Evolutionary conservation across 2,797 vertebrate species (phyloP).

Genomic region (Lithobates pipiens): DNA sequence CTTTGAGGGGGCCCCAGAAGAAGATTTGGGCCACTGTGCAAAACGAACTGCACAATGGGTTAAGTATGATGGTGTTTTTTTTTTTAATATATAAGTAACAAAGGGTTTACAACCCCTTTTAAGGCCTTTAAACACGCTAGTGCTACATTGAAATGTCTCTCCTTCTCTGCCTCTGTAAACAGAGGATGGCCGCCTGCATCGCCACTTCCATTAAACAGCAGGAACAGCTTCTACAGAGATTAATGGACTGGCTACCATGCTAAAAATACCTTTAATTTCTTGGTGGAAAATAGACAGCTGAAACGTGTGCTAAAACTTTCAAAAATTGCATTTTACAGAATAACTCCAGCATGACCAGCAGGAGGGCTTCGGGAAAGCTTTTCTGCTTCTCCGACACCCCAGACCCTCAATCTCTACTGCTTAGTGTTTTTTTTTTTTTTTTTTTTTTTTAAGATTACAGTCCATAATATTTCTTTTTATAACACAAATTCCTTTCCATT

Average conservation of each 20-base stretch:
- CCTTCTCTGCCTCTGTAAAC: background rate
- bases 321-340: background rate
- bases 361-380: background rate
- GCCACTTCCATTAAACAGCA: slow-evolving; percentile 10
- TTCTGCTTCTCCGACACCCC: background rate
- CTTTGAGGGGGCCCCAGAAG: too few relatives aligned
- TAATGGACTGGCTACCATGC: slow-evolving; percentile 12
- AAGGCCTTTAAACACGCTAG: too few relatives aligned
- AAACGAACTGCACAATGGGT: too few relatives aligned
- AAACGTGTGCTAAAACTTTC: background rate
- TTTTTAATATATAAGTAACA: too few relatives aligned
- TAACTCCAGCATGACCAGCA: background rate
- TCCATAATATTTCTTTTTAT: background rate
- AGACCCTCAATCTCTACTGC: background rate
- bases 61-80: too few relatives aligned
- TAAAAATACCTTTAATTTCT: slow-evolving; percentile 19
- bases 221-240: background rate
- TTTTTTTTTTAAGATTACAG: background rate
- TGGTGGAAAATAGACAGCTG: background rate
- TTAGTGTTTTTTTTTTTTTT: background rate
- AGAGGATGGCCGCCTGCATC: background rate
- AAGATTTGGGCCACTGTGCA: too few relatives aligned
- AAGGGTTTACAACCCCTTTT: too few relatives aligned
- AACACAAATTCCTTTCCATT: too few relatives aligned
- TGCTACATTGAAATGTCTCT: too few relatives aligned